Conservation (phyloP, 23 tunicate species). For the Corella eumyota region DNA sequence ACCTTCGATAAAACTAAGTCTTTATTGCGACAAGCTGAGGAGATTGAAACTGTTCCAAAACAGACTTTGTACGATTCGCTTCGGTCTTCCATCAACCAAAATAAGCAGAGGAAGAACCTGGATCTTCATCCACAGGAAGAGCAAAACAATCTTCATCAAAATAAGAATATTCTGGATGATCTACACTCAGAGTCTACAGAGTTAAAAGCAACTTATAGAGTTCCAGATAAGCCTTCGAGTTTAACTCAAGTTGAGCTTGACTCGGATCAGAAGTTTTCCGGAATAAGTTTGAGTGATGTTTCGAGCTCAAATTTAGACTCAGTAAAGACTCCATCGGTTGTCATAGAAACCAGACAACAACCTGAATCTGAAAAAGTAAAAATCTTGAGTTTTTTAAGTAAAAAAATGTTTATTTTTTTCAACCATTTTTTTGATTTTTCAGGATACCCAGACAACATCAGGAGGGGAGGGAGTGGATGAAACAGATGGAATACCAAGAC, state of each 20-base stretch:
- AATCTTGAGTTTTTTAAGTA: not conserved
- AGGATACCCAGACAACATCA: no score
- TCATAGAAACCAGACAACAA: not conserved
- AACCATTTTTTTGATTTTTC: no score
- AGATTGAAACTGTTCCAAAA: not conserved
- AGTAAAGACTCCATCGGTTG: slow-evolving; percentile 3
- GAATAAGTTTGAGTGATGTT: slow-evolving; percentile 35
- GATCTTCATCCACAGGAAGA: no score
- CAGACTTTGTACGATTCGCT: no score
- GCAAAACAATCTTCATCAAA: no score
- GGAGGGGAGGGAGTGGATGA: slow-evolving; percentile 24
- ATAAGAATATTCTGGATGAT: no score
- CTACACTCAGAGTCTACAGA: no score
- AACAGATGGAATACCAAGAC: slow-evolving; percentile 30
- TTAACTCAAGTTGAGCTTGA: no score
- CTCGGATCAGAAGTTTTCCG: no score
- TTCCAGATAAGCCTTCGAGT: not conserved
- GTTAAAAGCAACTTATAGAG: not conserved
- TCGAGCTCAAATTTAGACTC: slow-evolving; percentile 16
- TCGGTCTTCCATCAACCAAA: no score
- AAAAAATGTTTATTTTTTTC: no score
- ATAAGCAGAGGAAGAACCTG: no score
- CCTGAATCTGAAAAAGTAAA: slow-evolving; percentile 2
- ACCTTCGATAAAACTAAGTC: slow-evolving; percentile 2
- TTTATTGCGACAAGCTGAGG: slow-evolving; percentile 2